These are phyloP conservation scores for Forbesichthys agassizii DNA, from an alignment of 2,113 vertebrate species.

Conservation along the genomic window DNA sequence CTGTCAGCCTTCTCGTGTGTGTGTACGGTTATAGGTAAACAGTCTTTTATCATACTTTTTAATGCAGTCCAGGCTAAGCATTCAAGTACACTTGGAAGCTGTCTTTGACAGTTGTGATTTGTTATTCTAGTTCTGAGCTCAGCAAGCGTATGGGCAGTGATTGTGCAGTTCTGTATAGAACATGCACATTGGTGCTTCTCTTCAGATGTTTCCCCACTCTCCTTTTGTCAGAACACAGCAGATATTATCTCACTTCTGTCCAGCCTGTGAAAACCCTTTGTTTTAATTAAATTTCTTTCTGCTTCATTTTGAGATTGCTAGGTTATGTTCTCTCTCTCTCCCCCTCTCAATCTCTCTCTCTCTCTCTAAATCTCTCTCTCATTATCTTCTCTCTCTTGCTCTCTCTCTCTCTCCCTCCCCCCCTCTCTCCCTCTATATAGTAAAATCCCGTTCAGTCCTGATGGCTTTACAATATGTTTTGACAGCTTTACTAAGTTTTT, in stretches of 20 bases:
- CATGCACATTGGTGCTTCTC: conserved; percentile 27
- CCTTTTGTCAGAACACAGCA: conserved; percentile 11
- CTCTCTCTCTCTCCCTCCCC: conserved; percentile 1
- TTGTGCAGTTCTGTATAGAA: conserved; percentile 25
- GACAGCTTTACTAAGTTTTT: conserved; percentile 33
- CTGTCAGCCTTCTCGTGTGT: conserved; percentile 55
- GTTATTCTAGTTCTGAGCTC: conserved; percentile 42
- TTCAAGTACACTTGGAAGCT: conserved; percentile 41
- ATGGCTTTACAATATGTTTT: conserved; percentile 33
- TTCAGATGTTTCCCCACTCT: conserved; percentile 40
- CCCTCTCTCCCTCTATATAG: conserved; percentile 47
- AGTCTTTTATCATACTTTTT: conserved; percentile 55
- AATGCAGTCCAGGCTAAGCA: conserved; percentile 2
- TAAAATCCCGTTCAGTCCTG: conserved; percentile 4
- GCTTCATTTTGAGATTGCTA: conserved; percentile 13
- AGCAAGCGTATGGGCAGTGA: conserved; percentile 4
- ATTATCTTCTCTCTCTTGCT: background rate
- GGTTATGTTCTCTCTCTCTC: background rate
- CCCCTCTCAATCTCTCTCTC: conserved; percentile 32
- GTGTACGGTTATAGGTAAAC: conserved; percentile 50
- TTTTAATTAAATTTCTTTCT: conserved; percentile 5
- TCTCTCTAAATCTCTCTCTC: conserved; percentile 22
- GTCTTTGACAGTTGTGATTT: conserved; percentile 68
- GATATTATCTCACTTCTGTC: conserved; percentile 21
- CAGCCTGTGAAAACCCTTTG: conserved; percentile 20